A percentile compares a stretch with the other conserved stretches of the same genome.
Evolutionary conservation across 2,797 vertebrate genomes (phyloP).

Genomic region (Scolopax bukidnonensis): DNA sequence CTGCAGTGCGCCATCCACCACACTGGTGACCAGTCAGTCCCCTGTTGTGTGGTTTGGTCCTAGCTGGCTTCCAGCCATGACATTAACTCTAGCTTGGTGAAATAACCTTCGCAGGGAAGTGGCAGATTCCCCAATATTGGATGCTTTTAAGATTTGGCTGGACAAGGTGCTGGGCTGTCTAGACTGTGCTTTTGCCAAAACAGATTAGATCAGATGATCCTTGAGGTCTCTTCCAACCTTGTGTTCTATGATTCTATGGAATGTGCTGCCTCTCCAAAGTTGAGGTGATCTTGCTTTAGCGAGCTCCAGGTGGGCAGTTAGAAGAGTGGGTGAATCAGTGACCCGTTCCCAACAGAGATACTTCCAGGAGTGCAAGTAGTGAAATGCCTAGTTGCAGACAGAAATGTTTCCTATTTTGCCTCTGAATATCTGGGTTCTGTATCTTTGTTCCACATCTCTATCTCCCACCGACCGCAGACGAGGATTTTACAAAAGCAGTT

Average conservation of each 20-base stretch:
- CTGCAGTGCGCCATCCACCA: background rate
- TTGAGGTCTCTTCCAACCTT: background rate
- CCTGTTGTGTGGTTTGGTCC: background rate
- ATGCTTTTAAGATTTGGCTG: background rate
- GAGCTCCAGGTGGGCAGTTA: background rate
- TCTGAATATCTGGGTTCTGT: background rate
- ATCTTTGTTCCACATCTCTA: background rate
- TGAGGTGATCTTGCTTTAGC: background rate
- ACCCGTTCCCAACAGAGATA: background rate
- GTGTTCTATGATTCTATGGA: background rate
- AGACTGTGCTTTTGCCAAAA: background rate
- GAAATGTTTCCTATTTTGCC: background rate
- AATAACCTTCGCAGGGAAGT: background rate
- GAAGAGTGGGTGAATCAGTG: background rate
- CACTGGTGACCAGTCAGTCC: background rate
- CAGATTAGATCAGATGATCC: background rate
- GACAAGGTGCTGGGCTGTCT: background rate
- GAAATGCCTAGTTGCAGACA: background rate
- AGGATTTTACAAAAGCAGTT: background rate
- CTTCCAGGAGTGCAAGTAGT: background rate
- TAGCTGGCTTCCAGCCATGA: background rate
- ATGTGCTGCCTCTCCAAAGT: background rate
- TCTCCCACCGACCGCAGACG: accelerated
- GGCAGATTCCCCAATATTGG: background rate
- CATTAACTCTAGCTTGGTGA: background rate